Conservation (phyloP, 2,797 vertebrate genomes). For the Ataeniobius toweri region DNA sequence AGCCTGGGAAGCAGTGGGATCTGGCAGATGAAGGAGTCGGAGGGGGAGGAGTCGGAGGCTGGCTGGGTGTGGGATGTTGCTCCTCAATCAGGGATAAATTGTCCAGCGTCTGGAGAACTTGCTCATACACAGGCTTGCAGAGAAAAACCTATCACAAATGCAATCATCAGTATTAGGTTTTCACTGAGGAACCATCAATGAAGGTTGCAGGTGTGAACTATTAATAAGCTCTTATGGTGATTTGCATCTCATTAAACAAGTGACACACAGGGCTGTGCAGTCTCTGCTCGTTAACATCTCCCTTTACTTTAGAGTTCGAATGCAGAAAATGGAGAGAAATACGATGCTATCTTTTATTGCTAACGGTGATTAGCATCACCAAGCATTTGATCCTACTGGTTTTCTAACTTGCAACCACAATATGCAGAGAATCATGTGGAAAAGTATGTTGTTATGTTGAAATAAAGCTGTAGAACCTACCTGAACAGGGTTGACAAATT, state of each 20-base stretch:
- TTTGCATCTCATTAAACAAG: no score
- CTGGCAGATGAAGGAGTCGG: conserved; percentile 79
- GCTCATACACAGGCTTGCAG: conserved; percentile 95
- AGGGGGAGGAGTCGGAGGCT: conserved; percentile 79
- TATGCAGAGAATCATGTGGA: background rate
- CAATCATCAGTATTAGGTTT: background rate
- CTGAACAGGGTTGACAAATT: conserved; percentile 93
- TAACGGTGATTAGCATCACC: background rate
- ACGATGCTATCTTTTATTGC: background rate
- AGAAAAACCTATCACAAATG: conserved; percentile 88
- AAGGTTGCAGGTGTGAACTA: no score
- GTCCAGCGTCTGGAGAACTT: conserved; percentile 95
- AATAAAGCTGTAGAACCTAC: conserved; percentile 68
- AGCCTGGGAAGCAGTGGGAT: conserved; percentile 81
- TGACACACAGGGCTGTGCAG: no score
- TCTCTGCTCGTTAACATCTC: no score
- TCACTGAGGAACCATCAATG: no score
- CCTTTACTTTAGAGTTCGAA: no score
- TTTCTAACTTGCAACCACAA: background rate
- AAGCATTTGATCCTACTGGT: background rate
- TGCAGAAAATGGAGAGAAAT: background rate
- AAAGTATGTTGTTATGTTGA: background rate
- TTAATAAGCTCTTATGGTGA: no score
- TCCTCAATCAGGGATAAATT: conserved; percentile 92
- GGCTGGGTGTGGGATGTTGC: conserved; percentile 65